Conservation (phyloP, 2,797 vertebrate species). For the Chelon labrosus region DNA sequence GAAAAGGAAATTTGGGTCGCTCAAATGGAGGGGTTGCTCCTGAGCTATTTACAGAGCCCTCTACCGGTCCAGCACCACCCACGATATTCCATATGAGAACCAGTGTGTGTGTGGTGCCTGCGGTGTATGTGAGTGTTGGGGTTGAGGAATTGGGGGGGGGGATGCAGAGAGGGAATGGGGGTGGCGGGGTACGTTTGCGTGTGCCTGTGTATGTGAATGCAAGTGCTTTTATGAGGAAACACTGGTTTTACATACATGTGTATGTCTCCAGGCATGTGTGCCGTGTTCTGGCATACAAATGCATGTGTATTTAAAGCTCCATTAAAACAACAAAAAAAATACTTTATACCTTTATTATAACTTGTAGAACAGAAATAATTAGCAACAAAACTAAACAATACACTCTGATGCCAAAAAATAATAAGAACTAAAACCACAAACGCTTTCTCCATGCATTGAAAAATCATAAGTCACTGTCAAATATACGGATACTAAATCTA, state of each 20-base stretch:
- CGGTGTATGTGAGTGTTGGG: slow-evolving; percentile 57
- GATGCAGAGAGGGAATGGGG: slow-evolving; percentile 3
- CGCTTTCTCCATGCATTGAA: slow-evolving; percentile 46
- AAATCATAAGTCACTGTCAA: slow-evolving; percentile 66
- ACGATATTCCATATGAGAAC: slow-evolving; percentile 86
- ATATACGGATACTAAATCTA: slow-evolving; percentile 49
- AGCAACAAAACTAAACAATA: slow-evolving; percentile 6
- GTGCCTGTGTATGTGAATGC: slow-evolving; percentile 43
- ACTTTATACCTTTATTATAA: slow-evolving; percentile 22
- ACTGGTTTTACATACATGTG: slow-evolving; percentile 40
- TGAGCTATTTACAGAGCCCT: slow-evolving; percentile 86
- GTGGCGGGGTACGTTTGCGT: slow-evolving; percentile 26
- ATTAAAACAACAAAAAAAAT: slow-evolving; percentile 25
- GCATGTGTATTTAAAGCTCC: slow-evolving; percentile 23
- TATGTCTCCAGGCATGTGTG: slow-evolving; percentile 39
- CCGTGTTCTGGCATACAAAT: slow-evolving; percentile 34
- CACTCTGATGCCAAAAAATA: slow-evolving; percentile 19
- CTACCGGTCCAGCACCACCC: slow-evolving; percentile 86
- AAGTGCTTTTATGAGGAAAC: slow-evolving; percentile 68
- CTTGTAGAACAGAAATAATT: slow-evolving; percentile 15
- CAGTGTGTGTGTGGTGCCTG: slow-evolving; percentile 77
- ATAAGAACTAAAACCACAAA: slow-evolving; percentile 50
- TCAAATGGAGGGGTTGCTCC: slow-evolving; percentile 87
- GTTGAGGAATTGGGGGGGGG: slow-evolving; percentile 9
- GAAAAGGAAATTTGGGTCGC: slow-evolving; percentile 89